Base-by-base conservation (phyloP, 2,888 invertebrate species). In the Nomada fabriciana region DNA sequence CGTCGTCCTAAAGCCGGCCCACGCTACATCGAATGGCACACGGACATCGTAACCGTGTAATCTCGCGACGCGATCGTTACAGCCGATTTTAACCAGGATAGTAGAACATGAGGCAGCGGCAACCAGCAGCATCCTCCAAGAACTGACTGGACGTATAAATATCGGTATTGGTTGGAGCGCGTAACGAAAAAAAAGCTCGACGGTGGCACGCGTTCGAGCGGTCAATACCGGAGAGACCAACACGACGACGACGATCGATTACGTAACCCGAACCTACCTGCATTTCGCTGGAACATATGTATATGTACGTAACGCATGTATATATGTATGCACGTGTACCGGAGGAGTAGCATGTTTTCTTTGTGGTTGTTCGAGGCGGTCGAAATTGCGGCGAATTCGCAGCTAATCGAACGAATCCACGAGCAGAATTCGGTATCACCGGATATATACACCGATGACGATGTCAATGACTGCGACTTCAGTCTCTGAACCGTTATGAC, bases 1-100 rank as follows among this genome's bases (percentile, higher is more conserved):
- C 84, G 80, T 76, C 87, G 84, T 80, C 84, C 82, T 67, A 88
- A 89, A 89, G 87, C 82, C 89, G 80, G 78, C 87, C 89, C 84
- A 85, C 89, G 83, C 89, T 87, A 84, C 72, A 63, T 61, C 79
- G 71, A 86, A 84, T 80, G 78, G 72, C 82, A 80, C 74, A 84
- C 82, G 65, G 69, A 68, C 61, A 84, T 81, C 75, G 76, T 80
- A 81, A 80, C 79, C 68, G 42, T 76, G 57, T 75, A 80, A 77
- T 86, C 83, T 83, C 60, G 57, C 53, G 63, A 60, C 50, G 63
- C 65, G 69, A 85, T 86, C 86, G 20, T 68, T 72, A 69, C 59
- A 76, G 47, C 76, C 71, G 71, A 86, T 81, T 84, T 84, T 80
- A 36, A 50, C 71, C 11, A 29, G 29, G 50, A 71, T 52, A 71